Evolutionary conservation across 2,113 vertebrate species (phyloP), one percentile per base, ranked within the genome.

Genomic region (Pimephales promelas): DNA sequence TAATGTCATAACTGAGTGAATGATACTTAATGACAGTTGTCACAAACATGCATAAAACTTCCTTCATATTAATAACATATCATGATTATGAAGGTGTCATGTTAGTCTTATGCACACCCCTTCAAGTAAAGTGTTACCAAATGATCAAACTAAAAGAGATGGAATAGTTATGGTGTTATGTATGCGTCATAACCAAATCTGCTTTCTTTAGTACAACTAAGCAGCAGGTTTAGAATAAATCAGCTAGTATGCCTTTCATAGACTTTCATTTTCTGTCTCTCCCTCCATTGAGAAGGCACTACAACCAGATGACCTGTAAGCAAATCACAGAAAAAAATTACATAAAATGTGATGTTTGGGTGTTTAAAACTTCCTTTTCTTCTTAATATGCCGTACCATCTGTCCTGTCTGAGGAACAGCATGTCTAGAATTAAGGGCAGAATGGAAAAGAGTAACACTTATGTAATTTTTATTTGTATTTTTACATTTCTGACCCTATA

Each of bases 261-360:
- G 11, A 22, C 26, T 24, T 7, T 16, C 13, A 6, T 62, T 14
- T 10, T 40, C 31, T 40, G 3, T 56, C 47, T 75, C 57, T 77
- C 9, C 34, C 16, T 47, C 57, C 24, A 9, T 62, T 86, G 8
- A 71, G 59, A 54, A 7, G 13, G 14, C 13, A 73, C 52, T 62
- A n/a, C 4, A 40, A 26, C 64, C 56, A 84, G 77, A 72, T 52
- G 40, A 79, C 13, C 24, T 47, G 24, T 22, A 34, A 76, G 20
- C 74, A 72, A 84, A 62, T 77, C 78, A 81, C 36, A 40, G 22
- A 70, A 57, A 82, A 36, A 82, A 78, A 84, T 61, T n/a, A n/a
- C n/a, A n/a, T n/a, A n/a, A 47, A 56, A 72, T 18, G 54, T 82
- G 56, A 84, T 82, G 68, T 72, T 72, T 52, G 68, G 72, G 26